Base-by-base conservation (phyloP, 2,797 vertebrate genomes). In the Mus minutoides region DNA sequence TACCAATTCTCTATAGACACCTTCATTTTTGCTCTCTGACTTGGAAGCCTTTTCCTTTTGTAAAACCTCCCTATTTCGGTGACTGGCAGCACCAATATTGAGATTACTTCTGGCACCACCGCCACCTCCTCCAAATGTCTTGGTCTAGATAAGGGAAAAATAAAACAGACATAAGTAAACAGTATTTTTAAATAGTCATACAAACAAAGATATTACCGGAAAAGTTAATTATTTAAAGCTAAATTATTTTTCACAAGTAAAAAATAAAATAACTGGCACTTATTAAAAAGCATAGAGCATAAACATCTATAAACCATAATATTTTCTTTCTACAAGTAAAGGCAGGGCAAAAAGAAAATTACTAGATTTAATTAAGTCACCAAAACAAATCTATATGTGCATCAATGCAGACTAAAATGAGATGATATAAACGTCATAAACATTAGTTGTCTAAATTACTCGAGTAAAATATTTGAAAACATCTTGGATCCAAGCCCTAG, bases 1-100 rank as follows among this genome's bases (percentile, higher is more conserved):
- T 99, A 99, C 99, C 99, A 99, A 98, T 96, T 99, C 99, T 98
- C 99, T 98, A 97, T 99, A 99, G 97, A 99, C 99, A 94, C 99
- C 99, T 97, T 99, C 99, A 17, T 99, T 98, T 95, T 98, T 99
- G 83, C 97, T 98, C 78, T 99, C 99, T 64, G 97, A 97, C 97
- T 98, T 99, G 94, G 95, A 92, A 95, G 98, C 97, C 94, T 98
- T 99, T 98, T 99, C 99, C 88, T 99, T 99, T 96, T 99, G 99
- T 98, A 99, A 99, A 2, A 98, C 97, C 77, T 99, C 99, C 97
- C 99, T 99, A 95, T 97, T 98, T 96, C 99, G 99, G 97, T 98
- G 99, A 82, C 98, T 98, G 97, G 98, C 98, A 97, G 98, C 96
- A 21, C 95, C 98, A 56, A 98, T 98, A 97, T 97, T 99, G 94